phyloP scores from a whole-genome alignment of 1,140 invertebrate genomes.

The Pseudomyrmex dendroicus region DNA sequence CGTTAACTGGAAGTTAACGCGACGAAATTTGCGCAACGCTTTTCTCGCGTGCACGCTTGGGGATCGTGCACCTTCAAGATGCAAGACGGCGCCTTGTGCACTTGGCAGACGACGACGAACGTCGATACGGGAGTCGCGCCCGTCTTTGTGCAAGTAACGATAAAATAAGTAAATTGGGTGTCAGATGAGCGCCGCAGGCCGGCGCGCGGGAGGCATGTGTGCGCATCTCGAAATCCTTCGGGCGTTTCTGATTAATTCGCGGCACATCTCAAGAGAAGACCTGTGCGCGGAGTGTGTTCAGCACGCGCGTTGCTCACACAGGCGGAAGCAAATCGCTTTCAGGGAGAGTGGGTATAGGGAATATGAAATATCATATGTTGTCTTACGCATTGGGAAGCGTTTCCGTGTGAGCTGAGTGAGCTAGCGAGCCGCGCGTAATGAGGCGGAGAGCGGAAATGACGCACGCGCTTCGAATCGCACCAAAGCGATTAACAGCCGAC shows the following conservation, averaged over 20 bases:
- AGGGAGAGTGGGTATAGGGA: too few relatives aligned
- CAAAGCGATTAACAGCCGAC: slow-evolving; percentile 34
- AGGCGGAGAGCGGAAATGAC: slow-evolving; percentile 30
- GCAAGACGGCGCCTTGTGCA: slow-evolving; percentile 37
- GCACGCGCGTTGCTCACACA: not conserved
- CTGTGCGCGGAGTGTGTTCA: not conserved
- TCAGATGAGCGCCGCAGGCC: slow-evolving; percentile 32
- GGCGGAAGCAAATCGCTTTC: slow-evolving; percentile 17
- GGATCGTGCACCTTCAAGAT: not conserved
- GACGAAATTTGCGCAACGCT: slow-evolving; percentile 14
- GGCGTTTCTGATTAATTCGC: slow-evolving; percentile 67
- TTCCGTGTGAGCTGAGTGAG: not conserved
- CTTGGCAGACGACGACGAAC: slow-evolving; percentile 60
- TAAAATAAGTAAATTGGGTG: slow-evolving; percentile 58
- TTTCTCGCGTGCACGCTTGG: not conserved
- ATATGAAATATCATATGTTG: slow-evolving; percentile 7
- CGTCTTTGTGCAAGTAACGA: slow-evolving; percentile 67
- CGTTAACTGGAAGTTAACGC: slow-evolving; percentile 65
- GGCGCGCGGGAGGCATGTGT: not conserved
- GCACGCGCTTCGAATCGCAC: slow-evolving; percentile 32
- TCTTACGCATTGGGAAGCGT: not conserved
- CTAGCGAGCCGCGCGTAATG: slow-evolving; percentile 10
- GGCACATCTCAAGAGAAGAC: slow-evolving; percentile 12
- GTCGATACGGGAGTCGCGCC: slow-evolving; percentile 57
- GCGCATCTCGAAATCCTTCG: slow-evolving; percentile 38